Base-by-base conservation (phyloP, 2,888 invertebrate species). In the Philaethria dido region DNA sequence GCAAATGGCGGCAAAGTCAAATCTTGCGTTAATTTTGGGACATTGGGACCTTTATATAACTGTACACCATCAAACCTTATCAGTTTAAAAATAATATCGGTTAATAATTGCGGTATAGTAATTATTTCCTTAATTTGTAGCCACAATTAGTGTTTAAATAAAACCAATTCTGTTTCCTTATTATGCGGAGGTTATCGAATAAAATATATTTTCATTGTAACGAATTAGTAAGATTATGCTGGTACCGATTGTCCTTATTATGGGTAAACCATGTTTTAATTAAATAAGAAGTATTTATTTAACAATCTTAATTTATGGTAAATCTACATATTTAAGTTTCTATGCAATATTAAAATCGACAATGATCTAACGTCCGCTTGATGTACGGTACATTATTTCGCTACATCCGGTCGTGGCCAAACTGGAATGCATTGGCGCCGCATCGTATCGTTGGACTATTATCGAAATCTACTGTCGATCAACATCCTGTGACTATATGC, bases 391-490 rank as follows among this genome's bases (percentile, higher is more conserved):
- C 48, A 42, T 29, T 50, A 20, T 59, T 64, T 50, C 42, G 50
- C 64, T 39, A 33, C 29, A 50, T 64, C 64, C 64, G 64, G 64
- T 44, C 64, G 39, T 63, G 42, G 33, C 42, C 50, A 47, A 66
- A 65, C 52, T 25, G 42, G 52, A 64, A 57, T 67, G 50, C 69
- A 64, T 66, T 62, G 69, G 70, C 73, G 71, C 73, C 73, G 68
- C 62, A 63, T 48, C 44, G n/a, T n/a, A 68, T 68, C 62, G 47
- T 42, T 52, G 54, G 65, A 61, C 61, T 52, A 65, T 63, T 68
- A 55, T 66, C 47, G 65, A 68, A 80, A 80, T 84, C 80, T 74
- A 79, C 81, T 77, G 80, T 83, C 83, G 78, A 84, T 86, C 84
- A 77, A 82, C 81, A 83, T 81, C 77, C 80, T 78, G 78, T 73